These are phyloP conservation scores for Epinephelus coioides DNA, from an alignment of 2,797 vertebrate genomes.

Conservation along the genomic window DNA sequence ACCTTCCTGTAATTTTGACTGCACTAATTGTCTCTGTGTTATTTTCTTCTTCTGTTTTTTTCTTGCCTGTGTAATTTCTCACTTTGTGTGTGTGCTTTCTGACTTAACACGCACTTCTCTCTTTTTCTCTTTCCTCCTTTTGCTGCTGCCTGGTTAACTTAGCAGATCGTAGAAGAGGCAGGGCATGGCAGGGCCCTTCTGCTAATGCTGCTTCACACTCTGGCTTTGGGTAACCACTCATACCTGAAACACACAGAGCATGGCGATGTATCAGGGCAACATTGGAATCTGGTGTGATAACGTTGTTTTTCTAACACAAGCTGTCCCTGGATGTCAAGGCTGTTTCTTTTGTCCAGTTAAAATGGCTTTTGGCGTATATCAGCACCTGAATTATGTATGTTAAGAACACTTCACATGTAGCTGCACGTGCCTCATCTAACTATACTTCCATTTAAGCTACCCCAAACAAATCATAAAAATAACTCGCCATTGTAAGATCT, in stretches of 20 bases:
- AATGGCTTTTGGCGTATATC: constrained; percentile 5
- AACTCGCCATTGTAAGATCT: constrained; percentile 32
- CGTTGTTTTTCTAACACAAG: neutral
- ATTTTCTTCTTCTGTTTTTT: neutral
- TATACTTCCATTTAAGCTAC: constrained; percentile 29
- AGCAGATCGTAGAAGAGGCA: constrained; percentile 46
- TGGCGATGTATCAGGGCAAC: constrained; percentile 40
- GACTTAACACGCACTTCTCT: constrained; percentile 38
- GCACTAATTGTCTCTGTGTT: constrained; percentile 28
- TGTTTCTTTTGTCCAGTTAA: neutral
- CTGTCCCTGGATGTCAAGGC: neutral
- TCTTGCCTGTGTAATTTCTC: neutral
- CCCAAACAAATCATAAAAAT: constrained; percentile 60
- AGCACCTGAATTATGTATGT: neutral
- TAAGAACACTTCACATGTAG: constrained; percentile 21
- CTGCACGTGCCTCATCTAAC: neutral
- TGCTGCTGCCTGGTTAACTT: constrained; percentile 63
- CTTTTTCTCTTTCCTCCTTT: constrained; percentile 36
- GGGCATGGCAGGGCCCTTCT: constrained; percentile 50
- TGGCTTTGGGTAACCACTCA: constrained; percentile 67
- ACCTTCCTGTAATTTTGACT: constrained; percentile 52
- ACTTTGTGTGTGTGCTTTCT: constrained; percentile 33
- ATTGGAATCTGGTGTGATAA: constrained; percentile 4
- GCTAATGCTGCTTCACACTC: constrained; percentile 50
- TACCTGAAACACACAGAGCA: constrained; percentile 25